Evolutionary conservation across 35 echinoderm and acorn worm genomes (phyloP), one percentile per base, ranked within the genome.

Genomic region (Apostichopus japonicus): DNA sequence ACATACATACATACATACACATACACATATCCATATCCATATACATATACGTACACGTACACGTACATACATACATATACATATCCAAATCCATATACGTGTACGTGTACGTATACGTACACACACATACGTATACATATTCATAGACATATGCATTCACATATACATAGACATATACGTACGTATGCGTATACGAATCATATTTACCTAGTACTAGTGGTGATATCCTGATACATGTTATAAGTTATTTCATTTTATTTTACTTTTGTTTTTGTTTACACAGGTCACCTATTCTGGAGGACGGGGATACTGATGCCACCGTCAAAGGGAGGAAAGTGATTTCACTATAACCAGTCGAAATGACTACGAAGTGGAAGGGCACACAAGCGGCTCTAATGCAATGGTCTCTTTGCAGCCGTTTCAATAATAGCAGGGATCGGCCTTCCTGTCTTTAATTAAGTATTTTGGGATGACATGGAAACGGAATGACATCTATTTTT

Each of bases 251-350:
- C 25, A 27, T 27, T 27, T 27, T 27, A 27, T 73, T 73, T 16
- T 55, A 3, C 5, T 7, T 17, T 22, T 57, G 15, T n/a, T 84
- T 84, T 57, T 57, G 5, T 84, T 84, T 84, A 16, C 10, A 14
- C 4, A 53, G 81, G 81, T 59, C 81, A 84, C 57, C 81, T 84
- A 10, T 84, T 84, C 23, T 84, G 81, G 81, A 84, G 81, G 81
- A 84, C 81, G 57, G 81, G 81, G 54, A 84, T 84, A 23, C n/a
- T 84, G 54, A 54, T 84, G 54, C 81, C 81, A 84, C 81, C 81
- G 1, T 19, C 10, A 1, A 84, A 84, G 57, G 54, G 54, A 84
- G 81, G 81, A 84, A 84, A 84, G 57, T 84, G 81, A 84, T 84
- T 57, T 73, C 6, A 5, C 6, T 73, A 0, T 73, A 17, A n/a